phyloP scores from a whole-genome alignment of 2,888 invertebrate genomes.

The Taphrorychus bicolor region DNA sequence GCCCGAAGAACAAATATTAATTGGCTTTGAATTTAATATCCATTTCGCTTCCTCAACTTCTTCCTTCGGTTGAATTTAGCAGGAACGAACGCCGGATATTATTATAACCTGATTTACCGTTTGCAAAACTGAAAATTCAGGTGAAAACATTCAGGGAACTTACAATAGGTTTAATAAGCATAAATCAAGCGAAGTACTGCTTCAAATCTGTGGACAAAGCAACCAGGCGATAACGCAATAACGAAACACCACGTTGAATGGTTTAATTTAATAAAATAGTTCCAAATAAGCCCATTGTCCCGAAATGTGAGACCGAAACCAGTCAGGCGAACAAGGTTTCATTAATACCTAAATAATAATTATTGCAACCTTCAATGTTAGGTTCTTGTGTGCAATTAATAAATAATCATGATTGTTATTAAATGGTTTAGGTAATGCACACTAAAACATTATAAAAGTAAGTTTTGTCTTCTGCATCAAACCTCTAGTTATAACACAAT shows the following conservation, averaged over 20 bases:
- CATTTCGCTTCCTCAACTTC: not conserved
- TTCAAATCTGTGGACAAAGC: constrained; percentile 1
- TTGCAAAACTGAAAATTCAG: constrained; percentile 2
- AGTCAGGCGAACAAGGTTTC: not conserved
- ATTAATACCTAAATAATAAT: not conserved
- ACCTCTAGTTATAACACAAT: too few species aligned
- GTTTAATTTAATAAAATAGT: constrained; percentile 3
- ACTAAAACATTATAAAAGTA: too few species aligned
- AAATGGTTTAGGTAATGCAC: too few species aligned
- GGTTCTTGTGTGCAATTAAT: not conserved
- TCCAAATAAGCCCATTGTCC: not conserved
- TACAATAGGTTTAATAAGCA: constrained; percentile 5
- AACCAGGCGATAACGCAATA: constrained; percentile 1
- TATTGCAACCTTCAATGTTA: not conserved
- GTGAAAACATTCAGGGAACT: constrained; percentile 1
- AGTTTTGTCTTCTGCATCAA: too few species aligned
- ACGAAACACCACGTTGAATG: constrained; percentile 1
- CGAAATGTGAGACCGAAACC: not conserved
- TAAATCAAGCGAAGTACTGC: constrained; percentile 1
- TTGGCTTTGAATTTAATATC: not conserved
- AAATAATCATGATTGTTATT: too few species aligned
- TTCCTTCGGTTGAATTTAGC: not conserved
- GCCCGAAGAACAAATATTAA: not conserved
- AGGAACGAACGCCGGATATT: not conserved
- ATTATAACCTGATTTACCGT: not conserved